Evolutionary conservation across 2,888 invertebrate species (phyloP).

Genomic region (Sympetrum striolatum): DNA sequence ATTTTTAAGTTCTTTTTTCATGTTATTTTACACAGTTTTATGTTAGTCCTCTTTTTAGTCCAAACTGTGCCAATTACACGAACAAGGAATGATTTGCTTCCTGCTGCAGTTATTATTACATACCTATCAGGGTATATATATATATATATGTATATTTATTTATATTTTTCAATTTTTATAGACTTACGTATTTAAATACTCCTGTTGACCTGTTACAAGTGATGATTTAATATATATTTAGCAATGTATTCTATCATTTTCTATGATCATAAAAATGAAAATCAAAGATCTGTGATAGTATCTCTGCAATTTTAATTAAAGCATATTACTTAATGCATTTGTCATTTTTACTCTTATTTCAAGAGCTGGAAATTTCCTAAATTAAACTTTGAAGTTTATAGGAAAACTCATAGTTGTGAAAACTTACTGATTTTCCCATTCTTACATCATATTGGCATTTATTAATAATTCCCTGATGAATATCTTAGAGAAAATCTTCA

Average conservation of each 20-base stretch:
- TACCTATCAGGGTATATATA: not conserved
- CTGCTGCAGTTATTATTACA: not conserved
- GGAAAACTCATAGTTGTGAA: too few relatives aligned
- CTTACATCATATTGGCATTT: too few relatives aligned
- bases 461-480: too few relatives aligned
- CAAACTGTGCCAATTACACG: slow-evolving; percentile 1
- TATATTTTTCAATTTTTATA: slow-evolving; percentile 3
- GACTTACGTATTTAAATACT: not conserved
- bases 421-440: too few relatives aligned
- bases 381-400: too few relatives aligned
- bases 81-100: not conserved
- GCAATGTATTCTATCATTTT: not conserved
- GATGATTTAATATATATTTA: not conserved
- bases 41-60: not conserved
- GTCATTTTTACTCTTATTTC: not conserved
- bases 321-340: slow-evolving; percentile 2
- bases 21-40: not conserved
- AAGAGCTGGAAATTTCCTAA: too few relatives aligned
- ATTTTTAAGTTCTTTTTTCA: not conserved
- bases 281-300: slow-evolving; percentile 23
- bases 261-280: not conserved
- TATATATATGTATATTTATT: not conserved
- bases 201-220: not conserved
- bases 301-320: slow-evolving; percentile 19
- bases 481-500: too few relatives aligned